Percentiles rank a stretch among this genome's conserved stretches.
Conservation (phyloP, 2,797 vertebrate genomes). For the Coendou prehensilis region DNA sequence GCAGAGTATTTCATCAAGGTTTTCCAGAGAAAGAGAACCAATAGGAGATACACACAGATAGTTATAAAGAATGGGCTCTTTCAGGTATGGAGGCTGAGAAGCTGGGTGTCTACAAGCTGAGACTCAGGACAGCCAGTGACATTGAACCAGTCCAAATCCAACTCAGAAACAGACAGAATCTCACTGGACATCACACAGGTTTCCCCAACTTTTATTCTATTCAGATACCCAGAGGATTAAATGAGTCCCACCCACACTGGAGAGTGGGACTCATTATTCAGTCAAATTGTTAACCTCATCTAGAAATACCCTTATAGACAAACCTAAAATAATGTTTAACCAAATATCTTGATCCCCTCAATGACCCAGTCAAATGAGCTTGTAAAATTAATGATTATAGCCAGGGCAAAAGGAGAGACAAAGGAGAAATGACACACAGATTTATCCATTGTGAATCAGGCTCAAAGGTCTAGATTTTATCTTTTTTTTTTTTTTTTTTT, state of each 20-base stretch:
- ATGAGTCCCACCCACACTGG: neutral
- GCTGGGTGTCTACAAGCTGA: neutral
- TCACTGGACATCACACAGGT: neutral
- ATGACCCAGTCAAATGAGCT: neutral
- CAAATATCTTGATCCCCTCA: neutral
- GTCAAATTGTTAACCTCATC: neutral
- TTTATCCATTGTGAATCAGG: neutral
- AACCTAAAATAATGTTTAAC: neutral
- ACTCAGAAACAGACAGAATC: neutral
- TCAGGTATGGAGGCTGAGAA: neutral
- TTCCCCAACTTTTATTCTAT: neutral
- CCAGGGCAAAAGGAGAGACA: neutral
- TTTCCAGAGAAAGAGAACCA: neutral
- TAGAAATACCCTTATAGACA: neutral
- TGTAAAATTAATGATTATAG: neutral
- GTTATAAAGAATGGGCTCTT: neutral
- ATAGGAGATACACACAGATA: neutral
- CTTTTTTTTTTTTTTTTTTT: neutral
- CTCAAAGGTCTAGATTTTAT: slow-evolving; percentile 38
- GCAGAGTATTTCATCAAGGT: neutral
- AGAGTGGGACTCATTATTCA: neutral
- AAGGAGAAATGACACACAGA: neutral
- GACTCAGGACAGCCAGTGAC: neutral
- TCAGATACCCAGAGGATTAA: neutral
- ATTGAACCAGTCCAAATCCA: neutral